Evolutionary conservation across 2,797 vertebrate genomes (phyloP).

Genomic region (Melanotaenia trifasciata): DNA sequence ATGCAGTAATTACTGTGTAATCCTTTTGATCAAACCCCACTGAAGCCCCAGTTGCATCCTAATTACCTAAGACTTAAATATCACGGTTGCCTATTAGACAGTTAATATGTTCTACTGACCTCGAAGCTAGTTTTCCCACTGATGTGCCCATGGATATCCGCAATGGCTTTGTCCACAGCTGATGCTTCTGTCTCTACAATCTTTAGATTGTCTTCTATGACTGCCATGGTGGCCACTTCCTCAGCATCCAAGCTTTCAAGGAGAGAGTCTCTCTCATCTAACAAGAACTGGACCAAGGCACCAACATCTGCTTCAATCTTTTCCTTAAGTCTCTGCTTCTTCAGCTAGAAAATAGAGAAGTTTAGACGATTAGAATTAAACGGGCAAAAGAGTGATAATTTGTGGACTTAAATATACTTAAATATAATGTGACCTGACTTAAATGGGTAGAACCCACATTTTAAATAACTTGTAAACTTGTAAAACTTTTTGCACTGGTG

Average conservation of each 20-base stretch:
- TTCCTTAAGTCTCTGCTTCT: conserved; percentile 83
- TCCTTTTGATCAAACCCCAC: background rate
- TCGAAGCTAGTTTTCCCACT: conserved; percentile 78
- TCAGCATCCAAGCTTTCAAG: conserved; percentile 82
- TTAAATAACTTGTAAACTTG: too few species aligned
- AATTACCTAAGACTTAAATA: background rate
- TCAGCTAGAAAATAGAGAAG: conserved; percentile 61
- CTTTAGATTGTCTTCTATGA: conserved; percentile 82
- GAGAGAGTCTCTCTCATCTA: conserved; percentile 84
- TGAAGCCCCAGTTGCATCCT: too few species aligned
- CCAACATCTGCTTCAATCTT: conserved; percentile 85
- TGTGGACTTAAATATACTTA: too few species aligned
- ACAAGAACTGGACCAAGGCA: conserved; percentile 84
- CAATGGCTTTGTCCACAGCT: conserved; percentile 75
- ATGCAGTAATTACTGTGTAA: background rate
- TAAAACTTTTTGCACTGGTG: too few species aligned
- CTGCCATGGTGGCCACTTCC: conserved; percentile 71
- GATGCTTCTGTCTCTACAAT: conserved; percentile 66
- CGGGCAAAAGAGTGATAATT: too few species aligned
- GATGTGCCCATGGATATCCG: conserved; percentile 78
- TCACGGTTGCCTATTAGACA: background rate
- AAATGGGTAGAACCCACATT: too few species aligned
- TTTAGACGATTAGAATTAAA: background rate
- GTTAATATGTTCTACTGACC: conserved; percentile 60
- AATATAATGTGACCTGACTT: too few species aligned